Evolutionary conservation across 2,888 invertebrate species (phyloP), one percentile per base, ranked within the genome.

Genomic region (Osmoderma eremita): DNA sequence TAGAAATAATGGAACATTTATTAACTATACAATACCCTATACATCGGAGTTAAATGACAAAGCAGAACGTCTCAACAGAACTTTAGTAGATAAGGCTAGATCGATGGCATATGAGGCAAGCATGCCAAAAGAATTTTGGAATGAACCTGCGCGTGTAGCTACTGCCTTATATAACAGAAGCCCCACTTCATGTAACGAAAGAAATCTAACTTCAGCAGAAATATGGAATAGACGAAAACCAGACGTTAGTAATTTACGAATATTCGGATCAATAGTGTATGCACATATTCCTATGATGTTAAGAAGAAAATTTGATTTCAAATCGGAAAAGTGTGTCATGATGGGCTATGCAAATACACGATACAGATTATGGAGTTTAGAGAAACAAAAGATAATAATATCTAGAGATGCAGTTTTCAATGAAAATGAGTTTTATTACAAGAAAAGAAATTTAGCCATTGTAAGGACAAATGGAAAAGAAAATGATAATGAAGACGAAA

Each of bases 351-450:
- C 67, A 0, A 24, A 56, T 45, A 65, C 63, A 39, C 65, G 69
- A 4, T 72, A 71, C 49, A 69, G 70, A 38, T 36, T 72, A 13
- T 72, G 72, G 70, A 56, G 51, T 72, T n/a, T 68, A 12, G 50
- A 63, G 12, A 49, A 63, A 53, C 1, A 68, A 49, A 70, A 70
- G 24, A 38, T 72, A 1, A 65, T 70, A 10, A 42, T 67, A n/a
- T 41, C 69, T 2, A 71, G 70, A 53, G 67, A 71, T 63, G 70
- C 70, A 13, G 13, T 41, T 17, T 69, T 67, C 67, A 50, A 41
- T 70, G 63, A 65, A 67, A 63, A 50, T 41, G 38, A 5, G 68
- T 64, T 65, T 58, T 65, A 42, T 13, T 67, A 63, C 15, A 56
- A 61, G 42, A 17, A 18, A 18, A 20, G 3, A 17, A 20, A 48